Evolutionary conservation across 2,888 invertebrate genomes (phyloP).

Genomic region (Thalpophila matura): DNA sequence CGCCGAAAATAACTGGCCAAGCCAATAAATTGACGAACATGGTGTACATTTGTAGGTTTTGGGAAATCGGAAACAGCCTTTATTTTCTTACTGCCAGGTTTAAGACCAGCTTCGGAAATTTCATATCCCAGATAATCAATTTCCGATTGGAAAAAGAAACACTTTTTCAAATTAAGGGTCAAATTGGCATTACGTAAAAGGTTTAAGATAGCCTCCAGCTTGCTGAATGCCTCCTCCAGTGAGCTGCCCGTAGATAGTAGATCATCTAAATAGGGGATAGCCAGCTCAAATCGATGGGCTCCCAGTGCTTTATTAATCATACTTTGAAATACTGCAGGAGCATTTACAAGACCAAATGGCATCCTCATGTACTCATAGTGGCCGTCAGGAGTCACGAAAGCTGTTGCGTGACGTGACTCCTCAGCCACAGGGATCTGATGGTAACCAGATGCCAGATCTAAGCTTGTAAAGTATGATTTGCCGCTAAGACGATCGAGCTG

Average conservation of each 20-base stretch:
- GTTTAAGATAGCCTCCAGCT: neutral
- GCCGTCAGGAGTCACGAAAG: too few relatives aligned
- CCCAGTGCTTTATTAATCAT: too few relatives aligned
- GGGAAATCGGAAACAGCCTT: neutral
- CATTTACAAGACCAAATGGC: too few relatives aligned
- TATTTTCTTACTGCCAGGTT: neutral
- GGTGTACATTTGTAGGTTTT: neutral
- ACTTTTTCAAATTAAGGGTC: neutral
- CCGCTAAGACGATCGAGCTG: neutral
- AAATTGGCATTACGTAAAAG: neutral
- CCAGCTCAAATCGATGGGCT: neutral
- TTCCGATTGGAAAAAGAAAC: slow-evolving; percentile 1
- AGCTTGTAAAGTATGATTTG: neutral
- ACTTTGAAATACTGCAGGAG: too few relatives aligned
- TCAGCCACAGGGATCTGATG: too few relatives aligned
- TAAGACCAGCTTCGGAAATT: slow-evolving; percentile 1
- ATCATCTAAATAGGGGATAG: slow-evolving; percentile 1
- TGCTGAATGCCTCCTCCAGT: neutral
- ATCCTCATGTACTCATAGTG: too few relatives aligned
- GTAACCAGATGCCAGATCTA: neutral
- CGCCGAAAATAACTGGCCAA: slow-evolving; percentile 1
- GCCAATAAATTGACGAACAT: neutral
- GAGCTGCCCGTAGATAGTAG: neutral
- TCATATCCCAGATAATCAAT: slow-evolving; percentile 3
- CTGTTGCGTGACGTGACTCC: too few relatives aligned